Conservation (phyloP, 2,113 vertebrate species). For the Heteronetta atricapilla region DNA sequence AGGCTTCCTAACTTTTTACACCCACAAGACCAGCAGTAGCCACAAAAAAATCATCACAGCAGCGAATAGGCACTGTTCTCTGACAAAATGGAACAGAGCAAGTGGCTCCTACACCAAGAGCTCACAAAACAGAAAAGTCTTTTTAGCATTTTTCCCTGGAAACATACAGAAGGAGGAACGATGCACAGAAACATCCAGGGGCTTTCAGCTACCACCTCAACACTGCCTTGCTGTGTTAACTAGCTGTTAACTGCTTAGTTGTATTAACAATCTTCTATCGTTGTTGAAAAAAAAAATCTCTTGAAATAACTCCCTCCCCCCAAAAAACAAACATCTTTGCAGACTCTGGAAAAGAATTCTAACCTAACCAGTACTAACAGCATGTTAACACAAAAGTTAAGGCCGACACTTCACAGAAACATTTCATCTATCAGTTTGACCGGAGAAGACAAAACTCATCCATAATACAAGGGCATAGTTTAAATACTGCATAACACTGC, state of each 20-base stretch:
- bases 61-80: neutral
- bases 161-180: fast-evolving
- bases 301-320: neutral
- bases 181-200: neutral
- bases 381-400: neutral
- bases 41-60: neutral
- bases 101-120: neutral
- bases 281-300: no score
- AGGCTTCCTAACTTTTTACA: neutral
- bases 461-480: neutral
- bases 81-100: neutral
- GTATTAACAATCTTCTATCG: neutral
- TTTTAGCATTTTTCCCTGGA: neutral
- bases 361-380: neutral
- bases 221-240: neutral
- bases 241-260: neutral
- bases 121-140: neutral
- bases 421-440: neutral
- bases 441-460: fast-evolving
- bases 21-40: neutral
- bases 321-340: neutral
- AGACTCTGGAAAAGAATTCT: neutral
- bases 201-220: neutral
- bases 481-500: neutral
- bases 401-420: neutral